Conservation (phyloP, 2,888 invertebrate species). For the Blomia tropicalis region DNA sequence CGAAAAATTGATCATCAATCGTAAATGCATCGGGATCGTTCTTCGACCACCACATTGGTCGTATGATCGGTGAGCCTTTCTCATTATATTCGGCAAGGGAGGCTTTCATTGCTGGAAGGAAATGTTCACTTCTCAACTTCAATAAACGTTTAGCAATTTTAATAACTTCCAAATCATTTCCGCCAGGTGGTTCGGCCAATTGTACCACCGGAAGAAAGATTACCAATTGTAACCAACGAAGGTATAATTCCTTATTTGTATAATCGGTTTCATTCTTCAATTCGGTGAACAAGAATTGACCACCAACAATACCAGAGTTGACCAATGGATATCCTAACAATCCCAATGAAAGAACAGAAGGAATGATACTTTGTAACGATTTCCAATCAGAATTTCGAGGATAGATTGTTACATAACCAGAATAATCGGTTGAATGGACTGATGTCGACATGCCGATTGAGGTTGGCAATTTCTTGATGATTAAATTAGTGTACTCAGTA, state of each 20-base stretch:
- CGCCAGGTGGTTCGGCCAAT: constrained; percentile 72
- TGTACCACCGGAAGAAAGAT: constrained; percentile 81
- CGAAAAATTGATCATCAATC: constrained; percentile 67
- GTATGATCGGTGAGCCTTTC: constrained; percentile 62
- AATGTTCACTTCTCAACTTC: constrained; percentile 43
- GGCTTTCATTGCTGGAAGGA: constrained; percentile 57
- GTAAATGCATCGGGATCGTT: constrained; percentile 57
- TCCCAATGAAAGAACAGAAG: constrained; percentile 70
- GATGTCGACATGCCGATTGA: constrained; percentile 65
- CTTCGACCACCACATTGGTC: constrained; percentile 78
- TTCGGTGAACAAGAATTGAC: constrained; percentile 42
- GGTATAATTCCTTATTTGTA: constrained; percentile 64
- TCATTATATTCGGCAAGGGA: constrained; percentile 61
- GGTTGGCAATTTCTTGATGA: constrained; percentile 37
- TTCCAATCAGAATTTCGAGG: constrained; percentile 76
- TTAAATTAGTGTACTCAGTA: constrained; percentile 40
- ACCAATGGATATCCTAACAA: constrained; percentile 81
- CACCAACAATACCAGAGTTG: constrained; percentile 83
- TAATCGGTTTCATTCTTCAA: constrained; percentile 35
- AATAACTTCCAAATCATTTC: constrained; percentile 53
- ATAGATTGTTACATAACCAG: constrained; percentile 68
- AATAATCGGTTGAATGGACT: constrained; percentile 59
- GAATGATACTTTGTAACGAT: constrained; percentile 55
- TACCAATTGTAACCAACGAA: constrained; percentile 75
- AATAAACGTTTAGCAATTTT: constrained; percentile 38